Evolutionary conservation across 2,888 invertebrate genomes (phyloP).

Genomic region (Linyphia triangularis): DNA sequence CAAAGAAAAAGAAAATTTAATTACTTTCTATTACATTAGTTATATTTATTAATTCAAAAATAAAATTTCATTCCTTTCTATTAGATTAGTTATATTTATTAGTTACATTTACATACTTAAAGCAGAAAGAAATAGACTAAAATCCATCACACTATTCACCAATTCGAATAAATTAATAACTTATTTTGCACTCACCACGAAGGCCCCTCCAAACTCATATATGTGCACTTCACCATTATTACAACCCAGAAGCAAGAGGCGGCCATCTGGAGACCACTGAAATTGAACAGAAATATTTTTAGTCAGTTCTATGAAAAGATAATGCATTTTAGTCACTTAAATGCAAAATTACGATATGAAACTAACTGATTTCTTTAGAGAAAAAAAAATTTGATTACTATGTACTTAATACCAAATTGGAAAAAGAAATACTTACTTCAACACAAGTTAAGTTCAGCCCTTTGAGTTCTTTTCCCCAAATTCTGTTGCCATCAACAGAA

Average conservation of each 20-base stretch:
- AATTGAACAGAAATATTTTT: background rate
- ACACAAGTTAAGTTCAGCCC: constrained; percentile 89
- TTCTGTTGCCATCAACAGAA: constrained; percentile 97
- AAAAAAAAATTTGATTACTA: background rate
- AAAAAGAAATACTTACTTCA: constrained; percentile 81
- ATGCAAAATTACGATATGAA: too few species aligned
- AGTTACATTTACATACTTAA: background rate
- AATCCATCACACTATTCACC: background rate
- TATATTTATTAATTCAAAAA: background rate
- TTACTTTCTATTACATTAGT: too few species aligned
- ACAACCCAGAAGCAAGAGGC: constrained; percentile 92
- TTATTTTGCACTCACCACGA: constrained; percentile 81
- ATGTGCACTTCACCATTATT: constrained; percentile 94
- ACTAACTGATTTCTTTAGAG: constrained; percentile 8
- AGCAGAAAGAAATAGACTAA: background rate
- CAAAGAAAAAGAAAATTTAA: too few species aligned
- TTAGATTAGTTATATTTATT: background rate
- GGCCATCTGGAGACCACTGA: constrained; percentile 96
- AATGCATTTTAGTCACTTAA: too few species aligned
- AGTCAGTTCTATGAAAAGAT: background rate
- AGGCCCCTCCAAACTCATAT: constrained; percentile 93
- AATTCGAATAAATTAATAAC: background rate
- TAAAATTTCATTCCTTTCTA: background rate
- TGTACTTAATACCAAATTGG: too few species aligned
- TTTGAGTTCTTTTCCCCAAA: constrained; percentile 99